Evolutionary conservation across 2,888 invertebrate genomes (phyloP).

Genomic region (Vesta saturnalis): DNA sequence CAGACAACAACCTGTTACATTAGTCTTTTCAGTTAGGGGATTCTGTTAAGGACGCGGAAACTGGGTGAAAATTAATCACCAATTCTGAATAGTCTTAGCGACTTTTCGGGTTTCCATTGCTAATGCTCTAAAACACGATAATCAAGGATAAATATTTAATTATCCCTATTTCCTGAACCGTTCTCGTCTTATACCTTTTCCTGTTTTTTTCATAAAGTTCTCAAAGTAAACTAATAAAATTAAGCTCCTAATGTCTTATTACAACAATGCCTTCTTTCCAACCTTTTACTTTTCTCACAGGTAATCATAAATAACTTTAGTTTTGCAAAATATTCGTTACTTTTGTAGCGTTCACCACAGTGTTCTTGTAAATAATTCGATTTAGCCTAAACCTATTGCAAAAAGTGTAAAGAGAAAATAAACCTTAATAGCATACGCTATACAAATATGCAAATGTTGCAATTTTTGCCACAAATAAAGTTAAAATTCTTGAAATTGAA

Average conservation of each 20-base stretch:
- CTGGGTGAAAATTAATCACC: conserved; percentile 39
- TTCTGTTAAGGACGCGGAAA: conserved; percentile 40
- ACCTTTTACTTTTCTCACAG: too few relatives aligned
- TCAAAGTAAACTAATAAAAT: not conserved
- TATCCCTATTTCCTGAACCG: conserved; percentile 17
- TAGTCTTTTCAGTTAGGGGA: conserved; percentile 42
- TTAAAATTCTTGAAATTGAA: too few relatives aligned
- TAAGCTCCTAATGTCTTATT: not conserved
- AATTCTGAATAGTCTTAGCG: conserved; percentile 27
- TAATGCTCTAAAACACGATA: conserved; percentile 17
- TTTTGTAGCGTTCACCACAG: too few relatives aligned
- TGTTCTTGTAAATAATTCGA: too few relatives aligned
- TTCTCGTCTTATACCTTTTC: conserved; percentile 2
- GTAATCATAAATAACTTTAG: too few relatives aligned
- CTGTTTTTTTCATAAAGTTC: not conserved
- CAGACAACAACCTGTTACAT: conserved; percentile 53
- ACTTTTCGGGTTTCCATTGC: conserved; percentile 22
- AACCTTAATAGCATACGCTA: too few relatives aligned
- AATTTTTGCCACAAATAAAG: too few relatives aligned
- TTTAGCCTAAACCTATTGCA: too few relatives aligned
- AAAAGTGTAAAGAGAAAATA: too few relatives aligned
- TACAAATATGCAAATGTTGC: too few relatives aligned
- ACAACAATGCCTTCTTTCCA: too few relatives aligned
- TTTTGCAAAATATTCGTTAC: too few relatives aligned
- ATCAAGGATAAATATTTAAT: conserved; percentile 22